Evolutionary conservation across 2,113 vertebrate species (phyloP), one percentile per base, ranked within the genome.

Genomic region (Cairina moschata): DNA sequence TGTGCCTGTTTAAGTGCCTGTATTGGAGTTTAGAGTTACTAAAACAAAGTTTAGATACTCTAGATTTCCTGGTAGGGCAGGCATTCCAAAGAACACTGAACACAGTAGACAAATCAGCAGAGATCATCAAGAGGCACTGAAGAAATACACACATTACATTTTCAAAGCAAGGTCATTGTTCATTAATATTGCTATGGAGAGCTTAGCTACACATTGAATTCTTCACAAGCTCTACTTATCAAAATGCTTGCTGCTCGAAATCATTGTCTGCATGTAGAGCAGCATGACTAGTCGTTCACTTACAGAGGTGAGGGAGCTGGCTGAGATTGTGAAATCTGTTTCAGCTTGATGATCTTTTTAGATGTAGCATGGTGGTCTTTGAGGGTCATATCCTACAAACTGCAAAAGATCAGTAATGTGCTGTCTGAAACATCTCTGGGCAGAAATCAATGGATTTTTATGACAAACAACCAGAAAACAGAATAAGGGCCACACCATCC

Each of bases 131-230:
- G 89, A 90, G 93, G 66, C 71, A 88, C 68, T 78, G 91, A 97
- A 88, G 89, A 97, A 95, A 87, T 32, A 58, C 63, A 94, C 10
- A 52, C n/a, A 77, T n/a, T 71, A 4, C 95, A 74, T 95, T 95
- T 97, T 96, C 91, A 91, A 84, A 94, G 83, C 90, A 95, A 97
- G 95, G 93, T 95, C 95, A 96, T 76, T 95, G 77, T 80, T 97
- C 89, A 95, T 96, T 97, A 97, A 86, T 94, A 92, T 94, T 87
- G 42, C 13, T 94, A 26, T 5, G 17, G 91, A 96, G 83, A 96
- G 68, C 94, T 98, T 92, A 97, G 81, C 86, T 91, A 79, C 76
- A 63, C 76, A 86, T 58, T 69, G 81, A 91, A 96, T 44, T 97
- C 88, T 92, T 96, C 95, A 93, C 84, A 82, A 93, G 58, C 81